Conservation (phyloP, 1,140 invertebrate species). For the Drosophila santomea region DNA sequence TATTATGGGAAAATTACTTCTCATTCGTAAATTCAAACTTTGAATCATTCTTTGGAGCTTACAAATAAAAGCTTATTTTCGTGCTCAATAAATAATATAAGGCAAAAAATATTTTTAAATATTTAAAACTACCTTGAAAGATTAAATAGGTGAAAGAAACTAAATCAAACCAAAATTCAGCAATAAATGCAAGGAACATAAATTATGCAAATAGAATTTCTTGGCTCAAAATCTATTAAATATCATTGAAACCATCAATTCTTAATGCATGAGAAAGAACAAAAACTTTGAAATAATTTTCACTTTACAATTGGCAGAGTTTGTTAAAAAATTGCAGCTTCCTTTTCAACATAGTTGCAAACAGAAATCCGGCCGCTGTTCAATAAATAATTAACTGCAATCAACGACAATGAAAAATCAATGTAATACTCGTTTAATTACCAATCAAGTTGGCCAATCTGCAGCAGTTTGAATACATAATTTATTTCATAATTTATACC, state of each 20-base stretch:
- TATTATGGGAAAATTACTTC: not conserved
- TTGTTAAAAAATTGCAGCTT: slow-evolving; percentile 3
- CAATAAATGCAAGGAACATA: no score
- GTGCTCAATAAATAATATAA: no score
- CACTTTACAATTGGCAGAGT: not conserved
- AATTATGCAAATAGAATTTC: no score
- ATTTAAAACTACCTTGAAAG: no score
- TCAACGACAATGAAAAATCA: slow-evolving; percentile 35
- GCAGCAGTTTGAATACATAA: slow-evolving; percentile 53
- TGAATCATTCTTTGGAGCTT: not conserved
- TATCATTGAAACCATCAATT: no score
- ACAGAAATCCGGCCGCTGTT: not conserved
- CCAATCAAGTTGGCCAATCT: slow-evolving; percentile 36
- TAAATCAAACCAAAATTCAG: not conserved
- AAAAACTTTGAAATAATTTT: not conserved
- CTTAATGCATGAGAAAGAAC: no score
- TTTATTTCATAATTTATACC: slow-evolving; percentile 51
- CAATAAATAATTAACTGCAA: slow-evolving; percentile 47
- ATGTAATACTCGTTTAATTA: slow-evolving; percentile 38
- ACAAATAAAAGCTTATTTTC: no score
- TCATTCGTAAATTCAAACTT: slow-evolving; percentile 22
- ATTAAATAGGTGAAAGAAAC: no score
- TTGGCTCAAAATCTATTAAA: no score
- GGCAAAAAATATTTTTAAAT: no score
- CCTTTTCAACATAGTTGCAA: slow-evolving; percentile 1